phyloP scores from a whole-genome alignment of 1,140 invertebrate genomes.

The Drosophila orena region DNA sequence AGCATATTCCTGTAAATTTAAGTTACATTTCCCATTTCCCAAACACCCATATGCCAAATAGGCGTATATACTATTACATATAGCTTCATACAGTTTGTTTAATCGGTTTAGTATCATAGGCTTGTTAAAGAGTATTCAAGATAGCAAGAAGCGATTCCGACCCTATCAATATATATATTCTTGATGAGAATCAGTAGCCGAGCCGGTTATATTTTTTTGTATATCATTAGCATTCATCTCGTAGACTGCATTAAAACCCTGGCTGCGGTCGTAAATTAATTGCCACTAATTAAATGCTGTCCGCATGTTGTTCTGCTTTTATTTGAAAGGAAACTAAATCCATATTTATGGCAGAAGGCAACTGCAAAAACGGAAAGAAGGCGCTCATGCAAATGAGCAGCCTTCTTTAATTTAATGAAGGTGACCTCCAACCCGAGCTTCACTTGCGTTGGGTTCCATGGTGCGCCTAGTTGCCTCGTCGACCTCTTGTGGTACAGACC shows the following conservation, averaged over 20 bases:
- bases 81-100: no score
- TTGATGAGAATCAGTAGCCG: no score
- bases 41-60: no score
- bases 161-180: no score
- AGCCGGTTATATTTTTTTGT: no score
- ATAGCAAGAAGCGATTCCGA: no score
- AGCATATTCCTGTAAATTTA: no score
- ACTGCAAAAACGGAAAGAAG: slow-evolving; percentile 6
- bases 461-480: not conserved
- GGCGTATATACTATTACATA: no score
- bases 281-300: slow-evolving; percentile 47
- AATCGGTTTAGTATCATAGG: no score
- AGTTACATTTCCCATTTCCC: no score
- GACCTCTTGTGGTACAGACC: slow-evolving; percentile 23
- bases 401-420: slow-evolving; percentile 66
- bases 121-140: no score
- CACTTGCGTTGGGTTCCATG: not conserved
- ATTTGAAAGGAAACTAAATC: slow-evolving; percentile 44
- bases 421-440: slow-evolving; percentile 20
- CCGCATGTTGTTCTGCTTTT: slow-evolving; percentile 1
- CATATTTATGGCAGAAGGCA: slow-evolving; percentile 38
- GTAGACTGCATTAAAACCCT: slow-evolving; percentile 1
- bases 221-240: no score
- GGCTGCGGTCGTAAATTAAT: slow-evolving; percentile 21
- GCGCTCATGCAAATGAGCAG: slow-evolving; percentile 54